Conservation (phyloP, 2,113 vertebrate genomes). For the Proterorhinus semilunaris region DNA sequence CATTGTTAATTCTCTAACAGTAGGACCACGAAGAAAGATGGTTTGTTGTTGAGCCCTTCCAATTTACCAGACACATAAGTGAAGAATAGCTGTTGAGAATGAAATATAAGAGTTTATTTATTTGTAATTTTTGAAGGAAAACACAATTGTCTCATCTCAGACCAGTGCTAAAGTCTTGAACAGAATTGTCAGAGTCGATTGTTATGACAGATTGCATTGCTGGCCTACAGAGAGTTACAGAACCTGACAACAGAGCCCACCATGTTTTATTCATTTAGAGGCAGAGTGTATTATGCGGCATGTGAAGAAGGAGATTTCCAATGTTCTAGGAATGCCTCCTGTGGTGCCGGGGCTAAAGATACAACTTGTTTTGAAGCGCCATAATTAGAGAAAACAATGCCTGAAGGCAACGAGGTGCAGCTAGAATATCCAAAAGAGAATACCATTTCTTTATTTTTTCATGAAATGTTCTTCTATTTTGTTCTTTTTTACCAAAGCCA, state of each 20-base stretch:
- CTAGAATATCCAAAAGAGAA: neutral
- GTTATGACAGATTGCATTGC: slow-evolving; percentile 57
- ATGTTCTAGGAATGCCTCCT: slow-evolving; percentile 20
- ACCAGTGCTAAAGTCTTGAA: slow-evolving; percentile 34
- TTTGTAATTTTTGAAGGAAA: slow-evolving; percentile 20
- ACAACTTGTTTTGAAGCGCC: slow-evolving; percentile 17
- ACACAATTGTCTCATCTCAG: slow-evolving; percentile 17
- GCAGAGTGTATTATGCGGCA: slow-evolving; percentile 27
- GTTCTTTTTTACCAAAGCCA: neutral
- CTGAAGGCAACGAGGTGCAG: slow-evolving; percentile 3
- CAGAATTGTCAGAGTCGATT: slow-evolving; percentile 57
- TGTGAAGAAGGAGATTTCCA: slow-evolving; percentile 11
- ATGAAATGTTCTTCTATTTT: neutral
- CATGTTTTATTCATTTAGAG: slow-evolving; percentile 49
- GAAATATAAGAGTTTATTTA: no score
- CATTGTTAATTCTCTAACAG: no score
- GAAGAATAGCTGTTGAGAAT: no score
- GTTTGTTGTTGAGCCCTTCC: no score
- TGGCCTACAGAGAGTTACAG: slow-evolving; percentile 33
- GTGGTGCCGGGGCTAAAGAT: slow-evolving; percentile 21
- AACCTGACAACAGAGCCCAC: slow-evolving; percentile 22
- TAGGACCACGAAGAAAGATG: no score
- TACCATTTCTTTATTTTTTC: neutral
- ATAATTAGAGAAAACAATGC: slow-evolving; percentile 15
- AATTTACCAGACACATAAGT: no score